Evolutionary conservation across 1,140 invertebrate species (phyloP).

Genomic region (Anastrepha ludens): DNA sequence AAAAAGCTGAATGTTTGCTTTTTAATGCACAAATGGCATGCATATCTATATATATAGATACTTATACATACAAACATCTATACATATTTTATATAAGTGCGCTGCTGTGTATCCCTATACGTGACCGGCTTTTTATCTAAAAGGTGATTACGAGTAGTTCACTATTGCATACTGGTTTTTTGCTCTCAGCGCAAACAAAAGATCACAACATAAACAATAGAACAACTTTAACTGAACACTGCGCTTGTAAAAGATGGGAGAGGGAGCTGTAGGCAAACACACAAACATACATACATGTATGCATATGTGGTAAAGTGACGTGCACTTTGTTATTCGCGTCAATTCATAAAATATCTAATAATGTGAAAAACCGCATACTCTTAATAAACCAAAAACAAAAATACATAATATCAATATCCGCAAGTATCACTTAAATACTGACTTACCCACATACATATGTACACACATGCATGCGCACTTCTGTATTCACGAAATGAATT

Average conservation of each 20-base stretch:
- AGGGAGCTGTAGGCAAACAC: background rate
- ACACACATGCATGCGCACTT: background rate
- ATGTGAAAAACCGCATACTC: constrained; percentile 32
- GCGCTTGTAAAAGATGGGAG: background rate
- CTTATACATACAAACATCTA: background rate
- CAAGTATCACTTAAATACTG: background rate
- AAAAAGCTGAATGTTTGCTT: constrained; percentile 38
- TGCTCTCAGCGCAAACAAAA: background rate
- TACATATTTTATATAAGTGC: background rate
- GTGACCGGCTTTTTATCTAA: constrained; percentile 49
- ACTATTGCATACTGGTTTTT: constrained; percentile 3
- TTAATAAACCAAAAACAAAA: background rate
- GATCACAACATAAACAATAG: constrained; percentile 40
- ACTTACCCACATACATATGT: background rate
- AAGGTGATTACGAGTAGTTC: constrained; percentile 15
- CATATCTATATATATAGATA: background rate
- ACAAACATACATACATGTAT: background rate
- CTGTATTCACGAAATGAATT: background rate
- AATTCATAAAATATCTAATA: constrained; percentile 14
- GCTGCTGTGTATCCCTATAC: background rate
- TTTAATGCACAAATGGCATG: background rate
- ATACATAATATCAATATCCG: constrained; percentile 7
- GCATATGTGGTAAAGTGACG: background rate
- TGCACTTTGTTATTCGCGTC: background rate
- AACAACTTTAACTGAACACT: background rate